phyloP scores from a whole-genome alignment of 2,888 invertebrate genomes.

The Elysia crispata region DNA sequence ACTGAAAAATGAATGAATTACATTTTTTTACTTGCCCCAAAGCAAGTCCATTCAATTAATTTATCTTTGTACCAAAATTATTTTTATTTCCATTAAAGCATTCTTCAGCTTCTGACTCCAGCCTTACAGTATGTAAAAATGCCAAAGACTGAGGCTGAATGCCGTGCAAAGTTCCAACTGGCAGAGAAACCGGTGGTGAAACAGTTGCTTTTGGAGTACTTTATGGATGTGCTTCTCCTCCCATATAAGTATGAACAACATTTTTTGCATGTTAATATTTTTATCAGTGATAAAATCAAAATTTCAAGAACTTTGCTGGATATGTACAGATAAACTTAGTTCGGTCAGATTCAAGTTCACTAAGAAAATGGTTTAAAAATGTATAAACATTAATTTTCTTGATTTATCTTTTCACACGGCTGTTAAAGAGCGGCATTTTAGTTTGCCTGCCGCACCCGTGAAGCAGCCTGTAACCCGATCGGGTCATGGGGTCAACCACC shows the following conservation, averaged over 20 bases:
- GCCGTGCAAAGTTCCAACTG: slow-evolving; percentile 83
- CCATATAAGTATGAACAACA: slow-evolving; percentile 86
- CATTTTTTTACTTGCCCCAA: no score
- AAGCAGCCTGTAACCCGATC: no score
- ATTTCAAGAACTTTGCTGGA: neutral
- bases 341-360: no score
- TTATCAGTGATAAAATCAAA: neutral
- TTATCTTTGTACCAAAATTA: no score
- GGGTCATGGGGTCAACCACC: no score
- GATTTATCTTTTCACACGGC: no score
- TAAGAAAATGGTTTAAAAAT: no score
- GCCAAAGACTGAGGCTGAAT: slow-evolving; percentile 82
- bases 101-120: slow-evolving; percentile 89
- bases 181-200: slow-evolving; percentile 84
- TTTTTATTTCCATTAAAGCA: slow-evolving; percentile 78
- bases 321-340: neutral
- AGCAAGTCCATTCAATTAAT: no score
- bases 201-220: slow-evolving; percentile 85
- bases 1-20: no score
- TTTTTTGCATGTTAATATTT: neutral
- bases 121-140: slow-evolving; percentile 86
- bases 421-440: no score
- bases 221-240: slow-evolving; percentile 89
- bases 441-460: no score
- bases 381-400: no score